phyloP scores from a whole-genome alignment of 2,888 invertebrate genomes.

The Resseliella maxima region DNA sequence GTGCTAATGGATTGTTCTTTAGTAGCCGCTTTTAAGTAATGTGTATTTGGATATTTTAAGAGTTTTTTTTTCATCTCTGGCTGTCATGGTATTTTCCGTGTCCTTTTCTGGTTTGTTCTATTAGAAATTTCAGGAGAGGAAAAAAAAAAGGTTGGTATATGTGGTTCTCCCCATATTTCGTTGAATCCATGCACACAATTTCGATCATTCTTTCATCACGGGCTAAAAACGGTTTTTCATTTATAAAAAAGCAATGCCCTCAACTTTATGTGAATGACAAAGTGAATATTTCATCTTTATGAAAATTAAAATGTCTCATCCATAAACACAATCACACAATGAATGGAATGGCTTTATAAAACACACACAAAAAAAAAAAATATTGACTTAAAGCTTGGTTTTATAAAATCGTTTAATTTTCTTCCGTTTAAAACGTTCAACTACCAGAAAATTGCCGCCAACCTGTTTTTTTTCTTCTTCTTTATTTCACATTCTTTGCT shows the following conservation, averaged over 20 bases:
- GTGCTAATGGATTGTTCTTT: slow-evolving; percentile 50
- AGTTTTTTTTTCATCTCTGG: neutral
- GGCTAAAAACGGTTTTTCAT: neutral
- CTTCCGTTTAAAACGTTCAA: slow-evolving; percentile 1
- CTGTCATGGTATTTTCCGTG: neutral
- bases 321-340: slow-evolving; percentile 7
- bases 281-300: slow-evolving; percentile 26
- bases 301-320: neutral
- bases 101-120: slow-evolving; percentile 6
- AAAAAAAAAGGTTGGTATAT: neutral
- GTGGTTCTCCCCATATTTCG: neutral
- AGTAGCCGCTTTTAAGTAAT: slow-evolving; percentile 12
- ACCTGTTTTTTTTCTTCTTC: neutral
- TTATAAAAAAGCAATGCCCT: neutral
- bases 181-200: neutral
- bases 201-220: neutral
- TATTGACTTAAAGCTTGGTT: neutral
- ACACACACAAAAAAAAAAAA: too few species aligned
- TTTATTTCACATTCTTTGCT: neutral
- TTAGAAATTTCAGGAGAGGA: slow-evolving; percentile 1
- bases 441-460: slow-evolving; percentile 29
- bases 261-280: neutral
- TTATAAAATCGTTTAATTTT: slow-evolving; percentile 19
- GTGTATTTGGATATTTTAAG: slow-evolving; percentile 8
- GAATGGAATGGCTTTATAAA: too few species aligned